Conservation (phyloP, 2,888 invertebrate species). For the Tipula vernalis region DNA sequence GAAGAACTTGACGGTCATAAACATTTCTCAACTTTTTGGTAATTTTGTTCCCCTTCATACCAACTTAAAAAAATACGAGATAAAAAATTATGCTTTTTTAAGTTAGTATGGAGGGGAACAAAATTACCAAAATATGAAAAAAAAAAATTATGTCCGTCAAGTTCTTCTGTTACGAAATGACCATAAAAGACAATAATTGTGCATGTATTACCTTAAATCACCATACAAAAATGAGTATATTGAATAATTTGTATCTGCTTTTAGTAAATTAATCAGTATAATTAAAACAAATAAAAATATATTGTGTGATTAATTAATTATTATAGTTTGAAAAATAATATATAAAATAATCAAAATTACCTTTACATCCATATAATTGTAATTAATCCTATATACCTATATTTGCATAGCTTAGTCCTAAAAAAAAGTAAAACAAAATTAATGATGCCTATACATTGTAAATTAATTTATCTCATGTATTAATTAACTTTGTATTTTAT, state of each 20-base stretch:
- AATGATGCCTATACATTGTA: background rate
- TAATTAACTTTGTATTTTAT: background rate
- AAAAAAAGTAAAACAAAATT: background rate
- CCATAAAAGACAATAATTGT: no score
- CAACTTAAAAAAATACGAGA: no score
- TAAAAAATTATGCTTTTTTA: no score
- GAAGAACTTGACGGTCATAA: no score
- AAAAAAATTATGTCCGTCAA: no score
- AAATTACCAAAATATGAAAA: no score
- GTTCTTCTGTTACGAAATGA: no score
- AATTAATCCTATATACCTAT: background rate
- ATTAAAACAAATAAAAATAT: background rate
- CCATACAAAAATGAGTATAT: background rate
- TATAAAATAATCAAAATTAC: background rate
- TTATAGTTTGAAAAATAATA: background rate
- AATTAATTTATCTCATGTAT: background rate
- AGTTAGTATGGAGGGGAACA: no score
- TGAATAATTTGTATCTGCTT: background rate
- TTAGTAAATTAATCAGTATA: background rate
- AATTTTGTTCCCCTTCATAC: no score
- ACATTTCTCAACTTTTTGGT: no score
- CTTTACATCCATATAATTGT: background rate
- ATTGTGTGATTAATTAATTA: background rate
- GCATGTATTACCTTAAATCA: background rate
- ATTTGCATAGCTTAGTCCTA: background rate